A percentile compares a stretch with the other conserved stretches of the same genome.
Conservation (phyloP, 2,797 vertebrate species). For the Enoplosus armatus region DNA sequence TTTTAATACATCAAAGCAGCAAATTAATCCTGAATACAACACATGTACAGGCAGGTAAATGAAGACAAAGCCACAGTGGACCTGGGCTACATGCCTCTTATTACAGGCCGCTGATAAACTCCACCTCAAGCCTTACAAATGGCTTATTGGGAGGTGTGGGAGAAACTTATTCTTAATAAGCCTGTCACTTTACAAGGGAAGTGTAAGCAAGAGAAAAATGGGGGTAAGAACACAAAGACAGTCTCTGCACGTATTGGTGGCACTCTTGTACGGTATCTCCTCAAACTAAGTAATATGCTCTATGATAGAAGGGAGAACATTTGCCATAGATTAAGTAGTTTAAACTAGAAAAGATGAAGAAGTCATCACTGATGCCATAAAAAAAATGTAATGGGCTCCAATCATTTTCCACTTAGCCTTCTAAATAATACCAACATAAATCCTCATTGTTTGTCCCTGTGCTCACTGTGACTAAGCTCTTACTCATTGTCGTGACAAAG, state of each 20-base stretch:
- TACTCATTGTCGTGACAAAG: slow-evolving; percentile 64
- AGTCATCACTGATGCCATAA: background rate
- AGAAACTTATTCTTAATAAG: slow-evolving; percentile 85
- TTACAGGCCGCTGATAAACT: slow-evolving; percentile 83
- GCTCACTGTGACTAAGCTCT: slow-evolving; percentile 64
- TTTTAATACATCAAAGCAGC: slow-evolving; percentile 85
- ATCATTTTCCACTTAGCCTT: slow-evolving; percentile 48
- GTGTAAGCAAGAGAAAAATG: slow-evolving; percentile 68
- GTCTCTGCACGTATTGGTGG: slow-evolving; percentile 7
- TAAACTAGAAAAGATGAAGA: background rate
- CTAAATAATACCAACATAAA: slow-evolving; percentile 48
- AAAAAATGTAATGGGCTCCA: slow-evolving; percentile 39
- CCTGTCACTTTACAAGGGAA: slow-evolving; percentile 76
- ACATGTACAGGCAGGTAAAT: slow-evolving; percentile 86
- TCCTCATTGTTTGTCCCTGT: slow-evolving; percentile 47
- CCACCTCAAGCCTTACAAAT: slow-evolving; percentile 81
- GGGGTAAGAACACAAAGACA: slow-evolving; percentile 51
- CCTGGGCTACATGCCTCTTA: slow-evolving; percentile 74
- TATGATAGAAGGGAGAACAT: background rate
- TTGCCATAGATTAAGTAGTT: background rate
- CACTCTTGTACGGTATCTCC: slow-evolving; percentile 17
- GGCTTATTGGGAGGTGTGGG: slow-evolving; percentile 80
- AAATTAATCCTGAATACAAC: slow-evolving; percentile 85
- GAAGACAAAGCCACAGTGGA: slow-evolving; percentile 85
- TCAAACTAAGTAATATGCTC: background rate